These are phyloP conservation scores for Dasypogon diadema DNA, from an alignment of 2,888 invertebrate genomes.

Conservation along the genomic window DNA sequence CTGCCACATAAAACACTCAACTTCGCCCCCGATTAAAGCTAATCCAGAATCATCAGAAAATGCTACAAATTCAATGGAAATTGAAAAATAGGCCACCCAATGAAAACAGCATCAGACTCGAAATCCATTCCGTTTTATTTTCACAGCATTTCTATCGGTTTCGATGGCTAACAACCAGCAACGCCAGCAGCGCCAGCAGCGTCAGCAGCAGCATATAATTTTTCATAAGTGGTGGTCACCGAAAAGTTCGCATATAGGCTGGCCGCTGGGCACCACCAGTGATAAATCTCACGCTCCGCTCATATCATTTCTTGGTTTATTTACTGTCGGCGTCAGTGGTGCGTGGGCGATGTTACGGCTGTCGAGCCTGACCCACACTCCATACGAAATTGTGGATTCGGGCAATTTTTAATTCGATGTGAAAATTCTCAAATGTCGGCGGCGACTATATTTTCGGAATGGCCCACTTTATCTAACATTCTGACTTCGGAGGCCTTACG, in stretches of 20 bases:
- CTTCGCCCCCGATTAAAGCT: neutral
- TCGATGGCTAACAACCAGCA: neutral
- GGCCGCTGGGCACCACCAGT: no score
- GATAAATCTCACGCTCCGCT: neutral
- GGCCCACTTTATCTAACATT: neutral
- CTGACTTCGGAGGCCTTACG: neutral
- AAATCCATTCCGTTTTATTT: no score
- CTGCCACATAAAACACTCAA: neutral
- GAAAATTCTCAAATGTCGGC: neutral
- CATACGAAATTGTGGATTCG: neutral
- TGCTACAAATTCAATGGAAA: neutral
- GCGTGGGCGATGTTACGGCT: neutral
- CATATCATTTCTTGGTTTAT: neutral
- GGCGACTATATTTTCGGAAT: slow-evolving; percentile 2
- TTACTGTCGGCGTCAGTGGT: neutral
- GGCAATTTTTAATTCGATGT: neutral
- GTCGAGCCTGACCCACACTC: neutral
- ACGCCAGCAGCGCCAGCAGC: no score
- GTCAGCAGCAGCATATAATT: neutral
- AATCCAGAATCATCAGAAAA: neutral
- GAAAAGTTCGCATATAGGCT: no score
- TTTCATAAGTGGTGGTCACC: neutral
- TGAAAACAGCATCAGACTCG: neutral
- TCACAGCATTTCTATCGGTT: neutral
- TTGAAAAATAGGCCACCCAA: neutral